phyloP scores from a whole-genome alignment of 2,113 vertebrate genomes.

The Hipposideros armiger region DNA sequence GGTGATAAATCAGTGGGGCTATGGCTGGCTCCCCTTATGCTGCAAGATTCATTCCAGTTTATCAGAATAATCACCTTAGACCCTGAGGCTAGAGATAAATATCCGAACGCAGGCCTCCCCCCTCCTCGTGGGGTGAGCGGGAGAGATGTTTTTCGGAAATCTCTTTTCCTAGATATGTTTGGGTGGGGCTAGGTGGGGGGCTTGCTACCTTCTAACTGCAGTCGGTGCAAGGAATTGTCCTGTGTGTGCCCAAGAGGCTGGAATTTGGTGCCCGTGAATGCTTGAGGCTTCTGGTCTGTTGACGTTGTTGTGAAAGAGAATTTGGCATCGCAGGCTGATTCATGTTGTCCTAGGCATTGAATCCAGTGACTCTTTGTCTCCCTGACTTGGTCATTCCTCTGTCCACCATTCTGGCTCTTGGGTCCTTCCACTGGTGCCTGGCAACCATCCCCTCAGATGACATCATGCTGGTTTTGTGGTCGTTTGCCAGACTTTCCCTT shows the following conservation, averaged over 20 bases:
- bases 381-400: background rate
- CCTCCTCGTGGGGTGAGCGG: slow-evolving; percentile 60
- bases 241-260: background rate
- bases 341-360: background rate
- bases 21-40: slow-evolving; percentile 80
- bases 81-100: slow-evolving; percentile 73
- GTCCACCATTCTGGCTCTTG: background rate
- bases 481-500: background rate
- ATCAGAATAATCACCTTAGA: slow-evolving; percentile 84
- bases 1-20: slow-evolving; percentile 83
- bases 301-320: background rate
- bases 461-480: background rate
- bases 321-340: background rate
- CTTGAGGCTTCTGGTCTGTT: background rate
- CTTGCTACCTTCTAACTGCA: background rate
- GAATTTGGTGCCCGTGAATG: background rate
- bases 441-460: no score
- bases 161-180: slow-evolving; percentile 20
- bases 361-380: background rate
- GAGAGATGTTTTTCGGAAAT: slow-evolving; percentile 72
- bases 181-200: background rate
- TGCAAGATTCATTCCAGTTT: slow-evolving; percentile 83
- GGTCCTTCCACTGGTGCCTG: background rate
- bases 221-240: background rate
- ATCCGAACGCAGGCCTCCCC: slow-evolving; percentile 71